phyloP scores from a whole-genome alignment of 2,888 invertebrate species.

The Gerosis bhagava region DNA sequence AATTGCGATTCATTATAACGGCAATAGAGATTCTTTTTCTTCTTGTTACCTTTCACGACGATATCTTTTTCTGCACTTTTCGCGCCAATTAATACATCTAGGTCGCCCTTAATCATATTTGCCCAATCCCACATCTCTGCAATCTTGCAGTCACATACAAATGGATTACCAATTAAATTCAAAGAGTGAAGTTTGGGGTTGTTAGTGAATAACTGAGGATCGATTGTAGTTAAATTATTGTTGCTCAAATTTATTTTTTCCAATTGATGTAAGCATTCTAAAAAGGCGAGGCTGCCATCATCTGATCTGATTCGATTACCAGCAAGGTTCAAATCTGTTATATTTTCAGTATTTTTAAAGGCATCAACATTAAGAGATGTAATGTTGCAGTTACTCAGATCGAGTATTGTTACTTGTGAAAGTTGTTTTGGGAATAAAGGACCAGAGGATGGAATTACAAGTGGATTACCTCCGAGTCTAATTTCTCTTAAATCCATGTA shows the following conservation, averaged over 20 bases:
- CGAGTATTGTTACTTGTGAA: conserved; percentile 83
- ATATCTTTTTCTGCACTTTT: conserved; percentile 84
- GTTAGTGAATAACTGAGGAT: conserved; percentile 76
- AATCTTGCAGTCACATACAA: conserved; percentile 86
- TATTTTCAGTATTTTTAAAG: conserved; percentile 83
- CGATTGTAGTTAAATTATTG: conserved; percentile 83
- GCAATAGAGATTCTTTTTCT: conserved; percentile 84
- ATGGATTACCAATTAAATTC: conserved; percentile 86
- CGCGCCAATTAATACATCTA: conserved; percentile 85
- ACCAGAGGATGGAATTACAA: conserved; percentile 81
- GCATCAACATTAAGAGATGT: conserved; percentile 81
- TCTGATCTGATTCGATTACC: conserved; percentile 79
- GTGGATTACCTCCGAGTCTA: conserved; percentile 86
- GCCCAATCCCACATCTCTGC: conserved; percentile 90
- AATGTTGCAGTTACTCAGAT: conserved; percentile 86
- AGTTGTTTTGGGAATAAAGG: conserved; percentile 85
- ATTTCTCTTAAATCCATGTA: conserved; percentile 86
- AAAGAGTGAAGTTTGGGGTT: conserved; percentile 83
- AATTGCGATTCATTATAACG: conserved; percentile 83
- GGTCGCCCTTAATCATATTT: conserved; percentile 83
- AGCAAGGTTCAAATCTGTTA: conserved; percentile 83
- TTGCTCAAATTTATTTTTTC: conserved; percentile 84
- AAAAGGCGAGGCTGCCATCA: conserved; percentile 77
- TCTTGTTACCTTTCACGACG: conserved; percentile 84
- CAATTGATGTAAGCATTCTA: conserved; percentile 78